These are phyloP conservation scores for Leptodactylus fuscus DNA, from an alignment of 2,113 vertebrate genomes.

Conservation along the genomic window DNA sequence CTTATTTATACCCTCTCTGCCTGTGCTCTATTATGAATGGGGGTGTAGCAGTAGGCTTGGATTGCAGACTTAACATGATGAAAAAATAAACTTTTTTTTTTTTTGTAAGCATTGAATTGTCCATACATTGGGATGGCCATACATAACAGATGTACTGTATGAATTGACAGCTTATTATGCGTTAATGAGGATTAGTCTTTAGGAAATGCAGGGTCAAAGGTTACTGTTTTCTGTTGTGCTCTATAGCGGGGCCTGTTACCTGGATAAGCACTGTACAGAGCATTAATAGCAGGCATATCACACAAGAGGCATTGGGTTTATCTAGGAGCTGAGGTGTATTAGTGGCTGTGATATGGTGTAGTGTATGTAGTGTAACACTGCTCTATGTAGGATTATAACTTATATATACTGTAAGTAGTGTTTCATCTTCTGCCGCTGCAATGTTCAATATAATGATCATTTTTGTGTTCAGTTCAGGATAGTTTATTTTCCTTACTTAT, in stretches of 20 bases:
- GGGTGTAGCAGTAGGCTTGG: background rate
- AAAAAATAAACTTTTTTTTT: background rate
- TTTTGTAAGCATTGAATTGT: background rate
- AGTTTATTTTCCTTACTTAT: no score
- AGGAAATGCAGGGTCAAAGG: background rate
- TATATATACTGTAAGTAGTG: background rate
- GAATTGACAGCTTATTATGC: background rate
- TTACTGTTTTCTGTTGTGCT: background rate
- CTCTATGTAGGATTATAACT: background rate
- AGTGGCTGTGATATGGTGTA: background rate
- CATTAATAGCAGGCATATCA: background rate
- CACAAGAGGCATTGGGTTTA: background rate
- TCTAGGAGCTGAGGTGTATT: background rate
- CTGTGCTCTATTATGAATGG: slow-evolving; percentile 22
- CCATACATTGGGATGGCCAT: background rate
- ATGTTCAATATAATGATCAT: background rate
- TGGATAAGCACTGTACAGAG: background rate
- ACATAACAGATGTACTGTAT: background rate
- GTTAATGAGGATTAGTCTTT: background rate
- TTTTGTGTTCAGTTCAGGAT: background rate
- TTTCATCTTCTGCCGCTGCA: background rate
- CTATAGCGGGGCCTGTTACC: background rate
- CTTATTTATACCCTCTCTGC: slow-evolving; percentile 40
- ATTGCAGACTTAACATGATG: background rate
- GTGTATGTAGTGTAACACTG: background rate